Percentiles rank a stretch among this genome's conserved stretches.
Conservation (phyloP, 2,113 vertebrate genomes). For the Nerophis ophidion region DNA sequence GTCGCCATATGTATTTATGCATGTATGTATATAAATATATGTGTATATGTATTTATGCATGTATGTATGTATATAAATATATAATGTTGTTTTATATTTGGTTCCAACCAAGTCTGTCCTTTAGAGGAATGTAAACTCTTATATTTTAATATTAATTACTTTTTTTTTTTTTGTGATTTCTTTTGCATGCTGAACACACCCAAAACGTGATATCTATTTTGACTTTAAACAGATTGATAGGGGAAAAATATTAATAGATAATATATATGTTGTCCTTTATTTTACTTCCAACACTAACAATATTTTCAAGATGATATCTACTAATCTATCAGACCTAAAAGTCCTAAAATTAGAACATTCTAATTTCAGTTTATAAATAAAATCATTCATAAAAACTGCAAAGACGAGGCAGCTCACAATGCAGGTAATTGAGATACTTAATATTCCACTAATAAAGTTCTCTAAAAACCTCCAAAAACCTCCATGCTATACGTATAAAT, state of each 20-base stretch:
- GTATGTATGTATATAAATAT: no score
- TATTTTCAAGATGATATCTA: no score
- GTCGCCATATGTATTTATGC: no score
- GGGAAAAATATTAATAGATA: no score
- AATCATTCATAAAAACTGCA: background rate
- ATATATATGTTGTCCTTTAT: background rate
- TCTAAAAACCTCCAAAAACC: no score
- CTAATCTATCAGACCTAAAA: conserved; percentile 6
- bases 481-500: no score
- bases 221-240: background rate
- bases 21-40: no score
- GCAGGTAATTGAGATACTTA: no score
- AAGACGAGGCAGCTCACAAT: no score
- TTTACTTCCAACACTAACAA: no score
- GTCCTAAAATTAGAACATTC: conserved; percentile 26
- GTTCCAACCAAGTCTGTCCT: background rate
- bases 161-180: background rate
- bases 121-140: background rate
- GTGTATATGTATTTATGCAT: no score
- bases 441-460: no score
- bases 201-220: background rate
- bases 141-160: background rate
- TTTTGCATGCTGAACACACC: background rate
- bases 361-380: conserved; percentile 27
- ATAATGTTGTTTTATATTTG: background rate